Evolutionary conservation across 2,797 vertebrate species (phyloP).

Genomic region (Schizopygopsis malacanthus): DNA sequence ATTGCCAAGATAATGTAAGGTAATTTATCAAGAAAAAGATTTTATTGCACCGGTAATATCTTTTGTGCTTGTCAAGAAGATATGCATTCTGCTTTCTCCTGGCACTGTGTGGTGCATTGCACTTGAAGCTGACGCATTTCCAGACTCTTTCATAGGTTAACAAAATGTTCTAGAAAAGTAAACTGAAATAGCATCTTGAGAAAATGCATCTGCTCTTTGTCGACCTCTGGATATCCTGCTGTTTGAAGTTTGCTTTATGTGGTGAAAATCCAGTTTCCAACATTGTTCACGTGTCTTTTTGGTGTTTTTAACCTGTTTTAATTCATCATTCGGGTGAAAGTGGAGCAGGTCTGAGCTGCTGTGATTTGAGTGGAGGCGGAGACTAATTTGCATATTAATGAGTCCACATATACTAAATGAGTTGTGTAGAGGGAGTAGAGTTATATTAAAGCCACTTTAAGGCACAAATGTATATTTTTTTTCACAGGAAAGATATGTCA

Average conservation of each 20-base stretch:
- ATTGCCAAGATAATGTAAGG: background rate
- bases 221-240: background rate
- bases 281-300: background rate
- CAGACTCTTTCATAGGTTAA: background rate
- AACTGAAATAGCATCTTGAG: slow-evolving; percentile 8
- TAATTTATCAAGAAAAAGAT: too few species aligned
- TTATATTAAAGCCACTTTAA: background rate
- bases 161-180: background rate
- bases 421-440: background rate
- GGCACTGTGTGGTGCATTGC: background rate
- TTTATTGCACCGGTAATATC: slow-evolving; percentile 1
- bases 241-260: background rate
- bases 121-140: background rate
- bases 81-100: background rate
- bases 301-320: background rate
- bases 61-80: background rate
- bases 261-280: background rate
- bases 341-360: background rate
- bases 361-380: background rate
- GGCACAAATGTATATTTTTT: background rate
- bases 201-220: background rate
- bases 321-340: background rate
- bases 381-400: background rate
- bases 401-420: background rate
- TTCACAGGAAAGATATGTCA: background rate